Evolutionary conservation across 2,888 invertebrate species (phyloP).

Genomic region (Melinopterus prodromus): DNA sequence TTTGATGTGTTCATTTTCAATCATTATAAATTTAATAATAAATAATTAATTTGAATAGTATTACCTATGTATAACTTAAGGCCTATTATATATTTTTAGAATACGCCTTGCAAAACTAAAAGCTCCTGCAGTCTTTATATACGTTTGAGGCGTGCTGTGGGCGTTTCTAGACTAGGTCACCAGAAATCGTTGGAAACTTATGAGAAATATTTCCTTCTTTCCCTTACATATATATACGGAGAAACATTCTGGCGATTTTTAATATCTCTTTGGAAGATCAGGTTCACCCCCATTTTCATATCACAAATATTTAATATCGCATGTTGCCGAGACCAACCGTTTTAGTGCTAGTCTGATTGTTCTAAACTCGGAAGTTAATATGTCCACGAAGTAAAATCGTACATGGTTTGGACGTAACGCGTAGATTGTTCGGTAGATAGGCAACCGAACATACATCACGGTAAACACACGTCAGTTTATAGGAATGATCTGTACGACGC

Average conservation of each 20-base stretch:
- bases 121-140: too few relatives aligned
- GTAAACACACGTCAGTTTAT: too few relatives aligned
- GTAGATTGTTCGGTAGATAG: too few relatives aligned
- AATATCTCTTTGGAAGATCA: neutral
- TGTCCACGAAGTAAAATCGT: neutral
- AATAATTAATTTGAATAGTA: too few relatives aligned
- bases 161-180: neutral
- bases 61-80: too few relatives aligned
- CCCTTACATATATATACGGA: neutral
- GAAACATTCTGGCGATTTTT: neutral
- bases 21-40: too few relatives aligned
- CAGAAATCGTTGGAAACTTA: neutral
- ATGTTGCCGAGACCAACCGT: neutral
- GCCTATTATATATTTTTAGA: too few relatives aligned
- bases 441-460: too few relatives aligned
- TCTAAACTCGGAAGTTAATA: neutral
- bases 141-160: neutral
- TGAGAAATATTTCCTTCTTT: neutral
- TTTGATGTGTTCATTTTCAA: too few relatives aligned
- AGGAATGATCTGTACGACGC: too few relatives aligned
- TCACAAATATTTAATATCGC: slow-evolving; percentile 4
- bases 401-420: neutral
- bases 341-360: neutral
- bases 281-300: neutral
- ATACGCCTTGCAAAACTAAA: too few relatives aligned